Evolutionary conservation across 2,113 vertebrate genomes (phyloP), one percentile per base, ranked within the genome.

Genomic region (Coracopsis vasa): DNA sequence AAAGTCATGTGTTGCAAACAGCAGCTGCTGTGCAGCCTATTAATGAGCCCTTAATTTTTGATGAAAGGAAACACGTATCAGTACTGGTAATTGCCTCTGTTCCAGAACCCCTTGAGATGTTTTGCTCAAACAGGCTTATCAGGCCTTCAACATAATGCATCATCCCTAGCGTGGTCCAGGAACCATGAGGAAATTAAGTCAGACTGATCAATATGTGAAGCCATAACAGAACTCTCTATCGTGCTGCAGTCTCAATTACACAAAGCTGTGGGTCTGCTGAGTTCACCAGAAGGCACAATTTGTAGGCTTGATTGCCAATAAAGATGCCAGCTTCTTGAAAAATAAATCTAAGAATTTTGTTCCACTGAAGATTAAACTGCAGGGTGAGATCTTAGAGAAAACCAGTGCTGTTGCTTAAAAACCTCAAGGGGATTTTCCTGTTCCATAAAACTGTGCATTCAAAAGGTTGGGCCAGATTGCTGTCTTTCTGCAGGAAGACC

Each of bases 221-320:
- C 58, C 35, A 18, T 39, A 94, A 81, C 24, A 78, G 37, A 80
- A 64, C 58, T 73, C 82, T 62, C 80, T 78, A 79, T 85, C 77
- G 50, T 54, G 66, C 78, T 79, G 82, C 84, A 71, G 64, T 41
- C 89, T 95, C 75, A 92, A 77, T 96, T 91, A 96, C 51, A 37
- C 4, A 20, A 83, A 50, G 77, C 61, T 86, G 19, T 28, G 70
- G 77, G 62, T 78, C 65, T 81, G 37, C 50, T 10, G 73, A 88
- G 86, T 92, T 96, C 77, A 69, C 20, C 61, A 92, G 44, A 85
- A 95, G 62, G 62, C 66, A 94, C 53, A 87, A 92, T 96, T 93
- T 88, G 80, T 62, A 80, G 82, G n/a, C 31, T 90, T 77, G 60
- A 94, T 78, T 86, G 58, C 50, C 88, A 69, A 95, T 58, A 62